Evolutionary conservation across 2,797 vertebrate genomes (phyloP), one percentile per base, ranked within the genome.

Genomic region (Aplochiton taeniatus): DNA sequence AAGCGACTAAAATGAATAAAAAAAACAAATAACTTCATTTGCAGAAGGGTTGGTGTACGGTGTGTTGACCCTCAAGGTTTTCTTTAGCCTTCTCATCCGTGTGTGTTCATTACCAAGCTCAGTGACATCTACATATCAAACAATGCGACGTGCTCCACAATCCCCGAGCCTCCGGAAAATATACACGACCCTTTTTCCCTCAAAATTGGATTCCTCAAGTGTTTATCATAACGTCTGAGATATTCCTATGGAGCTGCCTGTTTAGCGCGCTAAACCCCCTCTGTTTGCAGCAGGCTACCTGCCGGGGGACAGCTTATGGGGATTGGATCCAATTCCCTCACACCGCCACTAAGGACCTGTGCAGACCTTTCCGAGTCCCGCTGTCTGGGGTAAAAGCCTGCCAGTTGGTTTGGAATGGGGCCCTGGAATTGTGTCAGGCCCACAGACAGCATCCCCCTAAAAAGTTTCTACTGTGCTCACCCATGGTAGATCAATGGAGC

Each of bases 401-500:
- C 74, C 20, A 66, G 73, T 63, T 66, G 67, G 58, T 78, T 84
- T 83, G 85, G 83, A 88, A 88, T 73, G 78, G 78, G 82, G 83
- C 80, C 85, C 81, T 70, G 63, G 74, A 87, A 89, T 71, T 82
- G 73, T 90, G 88, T 85, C 85, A 80, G 76, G 66, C 59, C 71
- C 74, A 75, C 46, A 49, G 73, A 68, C 74, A 76, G 61, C 80
- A 75, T 85, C 77, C 82, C 77, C 59, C 71, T 77, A 72, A 68
- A 74, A 75, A 81, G 83, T 84, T n/a, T n/a, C 83, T 59, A 50
- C 68, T 64, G 62, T 74, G 79, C 73, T 75, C 41, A 69, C 61
- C 80, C 80, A 84, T 19, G 72, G 55, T 78, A 50, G 84, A 70
- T 84, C 88, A 88, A 77, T 89, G 81, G 83, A 77, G 87, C 89